Percentiles rank a stretch among this genome's conserved stretches.
These are phyloP conservation scores for Rhopilema esculentum DNA, from an alignment of 30 jellyfish, hydroid and myxozoan genomes.

Conservation along the genomic window DNA sequence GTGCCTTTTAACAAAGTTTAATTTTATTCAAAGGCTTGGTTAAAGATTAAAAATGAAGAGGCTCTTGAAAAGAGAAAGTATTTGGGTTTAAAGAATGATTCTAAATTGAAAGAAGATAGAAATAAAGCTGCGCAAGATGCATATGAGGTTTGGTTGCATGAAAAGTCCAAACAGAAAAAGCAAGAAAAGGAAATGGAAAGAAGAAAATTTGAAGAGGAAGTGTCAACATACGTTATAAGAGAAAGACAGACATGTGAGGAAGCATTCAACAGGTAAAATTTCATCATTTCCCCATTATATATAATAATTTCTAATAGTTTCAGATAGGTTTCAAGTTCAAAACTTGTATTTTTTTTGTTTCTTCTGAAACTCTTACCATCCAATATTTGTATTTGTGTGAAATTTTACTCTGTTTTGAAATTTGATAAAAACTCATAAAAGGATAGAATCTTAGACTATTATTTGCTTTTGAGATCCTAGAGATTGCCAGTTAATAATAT, in stretches of 20 bases:
- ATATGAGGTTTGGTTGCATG: conserved; percentile 78
- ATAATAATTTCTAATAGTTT: too few species aligned
- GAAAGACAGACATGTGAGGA: conserved; percentile 89
- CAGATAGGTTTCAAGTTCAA: too few species aligned
- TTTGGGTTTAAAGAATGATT: not conserved
- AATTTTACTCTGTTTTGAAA: too few species aligned
- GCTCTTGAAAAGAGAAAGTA: conserved; percentile 33
- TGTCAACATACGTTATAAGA: conserved; percentile 78
- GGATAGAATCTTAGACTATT: too few species aligned
- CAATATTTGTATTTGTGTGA: too few species aligned
- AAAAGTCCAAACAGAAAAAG: conserved; percentile 74
- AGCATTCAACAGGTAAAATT: conserved; percentile 85
- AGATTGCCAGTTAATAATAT: too few species aligned
- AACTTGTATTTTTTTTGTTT: too few species aligned
- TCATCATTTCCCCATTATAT: too few species aligned
- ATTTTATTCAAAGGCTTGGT: conserved; percentile 68
- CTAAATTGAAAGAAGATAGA: conserved; percentile 9
- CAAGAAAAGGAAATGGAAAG: conserved; percentile 72
- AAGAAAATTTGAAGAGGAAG: conserved; percentile 84
- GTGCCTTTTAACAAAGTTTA: not conserved
- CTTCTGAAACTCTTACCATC: too few species aligned
- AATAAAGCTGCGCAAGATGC: conserved; percentile 79
- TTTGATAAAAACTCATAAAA: too few species aligned
- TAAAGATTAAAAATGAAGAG: conserved; percentile 59
- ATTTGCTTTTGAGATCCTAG: too few species aligned